These are phyloP conservation scores for Abrostola triplasia DNA, from an alignment of 2,888 invertebrate genomes.

Conservation along the genomic window DNA sequence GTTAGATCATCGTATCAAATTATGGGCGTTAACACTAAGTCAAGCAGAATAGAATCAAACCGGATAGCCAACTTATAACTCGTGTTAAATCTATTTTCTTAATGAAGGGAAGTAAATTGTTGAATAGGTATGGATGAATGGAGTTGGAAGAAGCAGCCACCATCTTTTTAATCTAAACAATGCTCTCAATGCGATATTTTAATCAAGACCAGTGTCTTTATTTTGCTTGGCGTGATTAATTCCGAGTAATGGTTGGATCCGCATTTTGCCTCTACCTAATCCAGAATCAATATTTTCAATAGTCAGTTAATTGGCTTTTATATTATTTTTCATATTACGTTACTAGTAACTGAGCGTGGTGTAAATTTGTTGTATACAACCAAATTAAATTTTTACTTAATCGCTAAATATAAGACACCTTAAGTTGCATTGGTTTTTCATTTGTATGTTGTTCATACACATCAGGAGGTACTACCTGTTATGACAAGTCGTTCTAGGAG, in stretches of 20 bases:
- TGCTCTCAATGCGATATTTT: not conserved
- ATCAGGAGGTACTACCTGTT: conserved; percentile 19
- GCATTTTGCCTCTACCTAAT: not conserved
- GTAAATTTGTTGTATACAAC: no score
- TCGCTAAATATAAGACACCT: no score
- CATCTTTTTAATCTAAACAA: conserved; percentile 3
- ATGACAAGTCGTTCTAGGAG: conserved; percentile 31
- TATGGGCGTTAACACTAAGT: not conserved
- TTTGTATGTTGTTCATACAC: conserved; percentile 11
- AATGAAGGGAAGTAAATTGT: not conserved
- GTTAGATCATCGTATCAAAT: not conserved
- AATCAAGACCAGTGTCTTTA: not conserved
- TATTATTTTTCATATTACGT: not conserved
- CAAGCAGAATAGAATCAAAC: no score
- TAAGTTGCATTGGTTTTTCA: not conserved
- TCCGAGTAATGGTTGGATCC: conserved; percentile 1
- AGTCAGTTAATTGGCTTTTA: not conserved
- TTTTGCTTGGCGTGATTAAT: conserved; percentile 13
- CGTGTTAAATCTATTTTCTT: not conserved
- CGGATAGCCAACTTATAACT: no score
- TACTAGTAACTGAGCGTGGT: no score
- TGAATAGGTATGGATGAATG: not conserved
- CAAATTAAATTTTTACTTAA: no score
- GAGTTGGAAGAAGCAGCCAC: not conserved
- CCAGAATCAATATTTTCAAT: not conserved